Conservation (phyloP, 2,797 vertebrate genomes). For the Coranthus polyacanthus region DNA sequence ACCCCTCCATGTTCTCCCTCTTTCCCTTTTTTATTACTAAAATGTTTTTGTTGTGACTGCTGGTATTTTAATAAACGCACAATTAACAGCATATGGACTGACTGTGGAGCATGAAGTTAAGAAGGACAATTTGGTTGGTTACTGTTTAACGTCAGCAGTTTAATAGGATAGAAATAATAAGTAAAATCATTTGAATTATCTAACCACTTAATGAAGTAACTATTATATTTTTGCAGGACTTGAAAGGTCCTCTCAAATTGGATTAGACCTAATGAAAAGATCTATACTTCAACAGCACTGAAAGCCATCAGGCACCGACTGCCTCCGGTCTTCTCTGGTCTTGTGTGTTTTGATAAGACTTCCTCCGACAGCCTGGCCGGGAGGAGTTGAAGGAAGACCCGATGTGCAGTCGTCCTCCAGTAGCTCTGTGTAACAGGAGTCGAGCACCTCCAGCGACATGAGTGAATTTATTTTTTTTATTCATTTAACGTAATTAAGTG, state of each 20-base stretch:
- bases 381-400: too few relatives aligned
- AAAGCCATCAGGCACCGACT: background rate
- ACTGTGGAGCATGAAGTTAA: too few relatives aligned
- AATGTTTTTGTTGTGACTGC: slow-evolving; percentile 35
- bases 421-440: background rate
- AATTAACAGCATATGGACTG: slow-evolving; percentile 31
- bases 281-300: too few relatives aligned
- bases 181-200: background rate
- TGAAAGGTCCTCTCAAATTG: too few relatives aligned
- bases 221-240: too few relatives aligned
- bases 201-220: background rate
- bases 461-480: slow-evolving; percentile 12
- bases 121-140: too few relatives aligned
- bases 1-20: background rate
- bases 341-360: background rate
- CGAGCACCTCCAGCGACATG: background rate
- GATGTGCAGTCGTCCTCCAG: background rate
- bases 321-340: background rate
- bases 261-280: too few relatives aligned
- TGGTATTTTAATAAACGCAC: slow-evolving; percentile 50
- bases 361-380: too few relatives aligned
- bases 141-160: too few relatives aligned
- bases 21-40: slow-evolving; percentile 12
- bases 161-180: too few relatives aligned
- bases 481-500: slow-evolving; percentile 17